These are phyloP conservation scores for Clarias gariepinus DNA, from an alignment of 2,113 vertebrate genomes.

Conservation along the genomic window DNA sequence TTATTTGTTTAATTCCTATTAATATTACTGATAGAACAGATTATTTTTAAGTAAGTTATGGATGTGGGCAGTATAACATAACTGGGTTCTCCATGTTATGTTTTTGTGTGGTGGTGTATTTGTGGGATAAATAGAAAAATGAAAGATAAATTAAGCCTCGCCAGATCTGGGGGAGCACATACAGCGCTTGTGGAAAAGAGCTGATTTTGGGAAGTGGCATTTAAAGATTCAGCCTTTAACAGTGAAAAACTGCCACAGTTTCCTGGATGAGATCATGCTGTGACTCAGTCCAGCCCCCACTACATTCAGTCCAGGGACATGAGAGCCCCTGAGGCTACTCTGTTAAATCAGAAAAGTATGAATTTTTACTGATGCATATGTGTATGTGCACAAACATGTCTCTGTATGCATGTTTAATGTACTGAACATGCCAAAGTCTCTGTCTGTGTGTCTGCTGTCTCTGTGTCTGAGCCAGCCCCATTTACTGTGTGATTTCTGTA, in stretches of 20 bases:
- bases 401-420: constrained; percentile 46
- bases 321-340: background rate
- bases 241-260: constrained; percentile 11
- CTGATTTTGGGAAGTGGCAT: constrained; percentile 21
- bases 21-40: constrained; percentile 12
- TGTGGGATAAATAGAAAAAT: constrained; percentile 35
- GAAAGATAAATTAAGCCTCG: constrained; percentile 27
- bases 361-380: constrained; percentile 35
- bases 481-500: constrained; percentile 78
- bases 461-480: constrained; percentile 65
- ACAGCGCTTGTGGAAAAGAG: constrained; percentile 26
- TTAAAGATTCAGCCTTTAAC: constrained; percentile 14
- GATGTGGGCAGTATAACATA: constrained; percentile 35
- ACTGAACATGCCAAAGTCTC: constrained; percentile 61
- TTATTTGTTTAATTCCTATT: constrained; percentile 31
- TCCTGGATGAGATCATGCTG: constrained; percentile 9
- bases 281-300: constrained; percentile 38
- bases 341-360: constrained; percentile 21
- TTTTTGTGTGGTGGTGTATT: constrained; percentile 45
- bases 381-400: constrained; percentile 42
- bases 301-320: constrained; percentile 13
- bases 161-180: constrained; percentile 4
- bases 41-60: constrained; percentile 25
- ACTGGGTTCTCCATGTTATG: constrained; percentile 29
- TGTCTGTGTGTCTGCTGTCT: constrained; percentile 62